A percentile compares a stretch with the other conserved stretches of the same genome.
Conservation (phyloP, 2,888 invertebrate species). For the Erebia epiphron region DNA sequence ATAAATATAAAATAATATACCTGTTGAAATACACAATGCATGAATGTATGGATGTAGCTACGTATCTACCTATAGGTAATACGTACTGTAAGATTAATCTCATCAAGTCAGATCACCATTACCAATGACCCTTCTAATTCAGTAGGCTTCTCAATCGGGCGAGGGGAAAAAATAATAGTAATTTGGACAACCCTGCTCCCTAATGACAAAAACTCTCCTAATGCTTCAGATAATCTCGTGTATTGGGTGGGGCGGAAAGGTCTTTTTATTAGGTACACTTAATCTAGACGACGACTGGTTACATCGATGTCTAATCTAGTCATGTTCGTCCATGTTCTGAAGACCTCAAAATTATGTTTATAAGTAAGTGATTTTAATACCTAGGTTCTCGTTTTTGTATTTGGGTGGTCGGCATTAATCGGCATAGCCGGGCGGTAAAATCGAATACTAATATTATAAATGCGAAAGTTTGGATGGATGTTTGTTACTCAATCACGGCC, state of each 20-base stretch:
- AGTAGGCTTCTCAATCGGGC: slow-evolving; percentile 43
- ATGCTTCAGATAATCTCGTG: slow-evolving; percentile 58
- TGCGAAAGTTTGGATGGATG: no score
- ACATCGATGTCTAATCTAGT: not conserved
- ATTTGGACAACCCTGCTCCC: slow-evolving; percentile 51
- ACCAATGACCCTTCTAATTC: slow-evolving; percentile 38
- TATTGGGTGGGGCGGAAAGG: slow-evolving; percentile 45
- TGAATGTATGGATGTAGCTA: no score
- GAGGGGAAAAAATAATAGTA: slow-evolving; percentile 53
- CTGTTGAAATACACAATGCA: no score
- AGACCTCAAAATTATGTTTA: no score
- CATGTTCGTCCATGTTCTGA: no score
- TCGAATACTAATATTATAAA: no score
- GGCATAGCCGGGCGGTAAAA: no score
- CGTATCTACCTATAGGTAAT: not conserved
- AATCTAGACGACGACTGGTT: not conserved
- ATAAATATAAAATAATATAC: no score
- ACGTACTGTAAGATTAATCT: slow-evolving; percentile 9
- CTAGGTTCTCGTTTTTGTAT: no score
- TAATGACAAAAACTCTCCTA: slow-evolving; percentile 66
- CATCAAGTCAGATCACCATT: slow-evolving; percentile 10
- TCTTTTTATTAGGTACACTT: slow-evolving; percentile 3
- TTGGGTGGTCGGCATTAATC: no score
- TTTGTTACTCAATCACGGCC: no score
- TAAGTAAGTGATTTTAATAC: no score